These are phyloP conservation scores for Polymixis lichenea DNA, from an alignment of 2,888 invertebrate species.

Conservation along the genomic window DNA sequence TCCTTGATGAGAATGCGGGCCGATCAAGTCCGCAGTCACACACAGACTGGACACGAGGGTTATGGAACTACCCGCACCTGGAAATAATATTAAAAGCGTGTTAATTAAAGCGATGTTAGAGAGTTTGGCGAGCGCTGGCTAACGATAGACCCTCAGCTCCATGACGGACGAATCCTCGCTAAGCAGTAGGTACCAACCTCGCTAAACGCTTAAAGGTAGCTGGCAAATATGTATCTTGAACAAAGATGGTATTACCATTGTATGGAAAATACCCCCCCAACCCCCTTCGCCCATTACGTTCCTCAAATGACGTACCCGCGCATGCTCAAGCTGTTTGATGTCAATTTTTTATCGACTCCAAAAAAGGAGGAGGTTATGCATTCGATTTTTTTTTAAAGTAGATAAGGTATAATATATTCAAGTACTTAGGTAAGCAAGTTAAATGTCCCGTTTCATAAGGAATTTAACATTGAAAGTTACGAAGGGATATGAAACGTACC, in stretches of 20 bases:
- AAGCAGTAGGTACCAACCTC: background rate
- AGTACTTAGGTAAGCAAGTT: no score
- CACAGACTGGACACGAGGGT: constrained; percentile 97
- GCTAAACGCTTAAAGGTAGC: background rate
- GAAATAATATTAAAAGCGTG: constrained; percentile 43
- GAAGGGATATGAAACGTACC: background rate
- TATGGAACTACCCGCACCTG: constrained; percentile 95
- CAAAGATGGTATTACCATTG: background rate
- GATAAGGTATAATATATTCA: background rate
- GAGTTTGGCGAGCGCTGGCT: background rate
- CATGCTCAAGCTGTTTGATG: background rate
- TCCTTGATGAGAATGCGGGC: constrained; percentile 95
- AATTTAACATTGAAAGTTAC: background rate
- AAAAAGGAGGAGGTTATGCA: background rate
- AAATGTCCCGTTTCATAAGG: background rate
- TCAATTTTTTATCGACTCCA: background rate
- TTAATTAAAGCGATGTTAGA: background rate
- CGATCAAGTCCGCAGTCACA: constrained; percentile 97
- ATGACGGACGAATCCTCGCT: background rate
- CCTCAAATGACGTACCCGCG: background rate
- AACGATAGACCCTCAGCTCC: background rate
- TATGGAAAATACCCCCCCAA: background rate
- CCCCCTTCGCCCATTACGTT: background rate
- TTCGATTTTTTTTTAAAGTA: background rate
- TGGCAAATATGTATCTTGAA: background rate